Evolutionary conservation across 2,797 vertebrate genomes (phyloP).

Genomic region (Sciurus carolinensis): DNA sequence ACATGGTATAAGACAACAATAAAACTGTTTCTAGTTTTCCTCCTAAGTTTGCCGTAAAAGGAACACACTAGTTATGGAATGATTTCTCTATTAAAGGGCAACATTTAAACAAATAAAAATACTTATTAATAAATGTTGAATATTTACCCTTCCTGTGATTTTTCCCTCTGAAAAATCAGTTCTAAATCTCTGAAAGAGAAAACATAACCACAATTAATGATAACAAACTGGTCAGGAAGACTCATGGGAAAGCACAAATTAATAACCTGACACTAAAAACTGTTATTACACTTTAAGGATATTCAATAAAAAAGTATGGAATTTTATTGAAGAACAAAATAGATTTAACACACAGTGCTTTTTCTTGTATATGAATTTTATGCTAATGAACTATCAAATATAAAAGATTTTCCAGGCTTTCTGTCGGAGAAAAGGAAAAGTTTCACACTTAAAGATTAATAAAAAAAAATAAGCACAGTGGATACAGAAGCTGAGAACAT

Average conservation of each 20-base stretch:
- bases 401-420: background rate
- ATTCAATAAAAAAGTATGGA: constrained; percentile 30
- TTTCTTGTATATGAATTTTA: background rate
- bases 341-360: constrained; percentile 18
- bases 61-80: constrained; percentile 34
- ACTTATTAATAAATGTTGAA: constrained; percentile 68
- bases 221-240: background rate
- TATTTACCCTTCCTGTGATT: constrained; percentile 98
- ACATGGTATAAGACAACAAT: background rate
- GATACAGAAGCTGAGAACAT: background rate
- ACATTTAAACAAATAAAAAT: constrained; percentile 56
- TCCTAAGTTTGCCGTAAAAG: constrained; percentile 55
- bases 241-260: constrained; percentile 14
- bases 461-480: background rate
- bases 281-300: background rate
- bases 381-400: background rate
- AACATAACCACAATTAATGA: constrained; percentile 56
- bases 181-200: constrained; percentile 95
- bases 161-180: constrained; percentile 99
- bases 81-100: constrained; percentile 61
- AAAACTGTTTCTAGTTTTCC: constrained; percentile 14
- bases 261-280: constrained; percentile 11
- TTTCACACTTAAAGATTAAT: background rate
- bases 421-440: constrained; percentile 16
- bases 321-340: background rate